Evolutionary conservation across 2,797 vertebrate genomes (phyloP), one percentile per base, ranked within the genome.

Genomic region (Zenarchopterus dispar): DNA sequence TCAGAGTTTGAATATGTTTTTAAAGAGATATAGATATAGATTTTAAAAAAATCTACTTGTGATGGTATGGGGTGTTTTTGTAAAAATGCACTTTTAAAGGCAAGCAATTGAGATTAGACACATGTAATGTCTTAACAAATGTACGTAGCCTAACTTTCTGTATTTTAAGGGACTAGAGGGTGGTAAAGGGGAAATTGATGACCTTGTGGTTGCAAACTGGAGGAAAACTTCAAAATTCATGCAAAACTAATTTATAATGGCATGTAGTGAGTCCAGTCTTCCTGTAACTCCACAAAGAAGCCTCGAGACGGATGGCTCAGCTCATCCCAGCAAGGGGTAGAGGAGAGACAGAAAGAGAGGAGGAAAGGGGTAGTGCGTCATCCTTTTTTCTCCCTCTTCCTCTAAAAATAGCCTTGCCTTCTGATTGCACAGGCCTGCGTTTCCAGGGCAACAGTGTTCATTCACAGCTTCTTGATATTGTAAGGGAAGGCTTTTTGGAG

Each of bases 391-490:
- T 72, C 77, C 62, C 72, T 61, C 58, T 68, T 67, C 62, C 74
- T 82, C 92, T 93, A 93, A 88, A 93, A 93, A 93, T 93, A 93
- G 82, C 78, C 23, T 8, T 16, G 78, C 76, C 84, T 89, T 44
- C 82, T 67, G 75, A 84, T 88, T 87, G 85, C 80, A 86, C 73
- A 73, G 83, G 75, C 68, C 62, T 48, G 66, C 67, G 93, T 93
- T 92, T 90, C 92, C 92, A 90, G 50, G 92, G 90, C 85, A 92
- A 93, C 93, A 3, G 56, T 90, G 82, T 91, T 90, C 89, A 93
- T 93, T 93, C 90, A 93, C 88, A 92, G 88, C 81, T 88, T 90
- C 83, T 65, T 8, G 22, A 24, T 75, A 76, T 70, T 80, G 70
- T 74, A 71, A 86, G 67, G 78, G 80, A 43, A 54, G 71, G 62